A percentile compares a stretch with the other conserved stretches of the same genome.
Conservation (phyloP, 1,140 invertebrate species). For the Pseudomyrmex gracilis region DNA sequence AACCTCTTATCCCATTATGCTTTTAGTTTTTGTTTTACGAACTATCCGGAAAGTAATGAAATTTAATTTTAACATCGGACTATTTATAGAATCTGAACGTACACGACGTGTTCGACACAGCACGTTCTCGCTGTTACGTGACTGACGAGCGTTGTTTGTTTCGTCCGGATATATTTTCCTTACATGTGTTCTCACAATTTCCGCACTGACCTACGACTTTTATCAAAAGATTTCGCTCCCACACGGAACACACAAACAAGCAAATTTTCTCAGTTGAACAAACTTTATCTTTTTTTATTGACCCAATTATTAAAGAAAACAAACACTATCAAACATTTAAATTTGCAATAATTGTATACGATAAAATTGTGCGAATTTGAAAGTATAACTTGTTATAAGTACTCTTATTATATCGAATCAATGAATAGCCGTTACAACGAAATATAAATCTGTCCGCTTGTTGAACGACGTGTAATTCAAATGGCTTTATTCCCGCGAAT, state of each 20-base stretch:
- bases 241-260: too few species aligned
- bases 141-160: constrained; percentile 20
- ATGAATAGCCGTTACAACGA: not conserved
- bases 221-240: not conserved
- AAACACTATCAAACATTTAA: not conserved
- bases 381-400: constrained; percentile 13
- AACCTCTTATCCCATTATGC: not conserved
- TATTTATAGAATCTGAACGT: not conserved
- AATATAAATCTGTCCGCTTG: not conserved
- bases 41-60: not conserved
- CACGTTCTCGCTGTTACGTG: constrained; percentile 27
- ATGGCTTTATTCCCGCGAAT: not conserved
- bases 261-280: not conserved
- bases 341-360: too few species aligned
- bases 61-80: constrained; percentile 8
- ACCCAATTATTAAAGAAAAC: not conserved
- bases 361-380: too few species aligned
- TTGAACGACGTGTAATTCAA: not conserved
- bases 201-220: not conserved
- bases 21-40: not conserved
- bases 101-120: constrained; percentile 14
- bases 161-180: constrained; percentile 34
- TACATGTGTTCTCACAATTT: constrained; percentile 37
- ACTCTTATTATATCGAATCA: not conserved
- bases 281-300: not conserved